Evolutionary conservation across 2,113 vertebrate genomes (phyloP), one percentile per base, ranked within the genome.

Genomic region (Corydoras maculifer): DNA sequence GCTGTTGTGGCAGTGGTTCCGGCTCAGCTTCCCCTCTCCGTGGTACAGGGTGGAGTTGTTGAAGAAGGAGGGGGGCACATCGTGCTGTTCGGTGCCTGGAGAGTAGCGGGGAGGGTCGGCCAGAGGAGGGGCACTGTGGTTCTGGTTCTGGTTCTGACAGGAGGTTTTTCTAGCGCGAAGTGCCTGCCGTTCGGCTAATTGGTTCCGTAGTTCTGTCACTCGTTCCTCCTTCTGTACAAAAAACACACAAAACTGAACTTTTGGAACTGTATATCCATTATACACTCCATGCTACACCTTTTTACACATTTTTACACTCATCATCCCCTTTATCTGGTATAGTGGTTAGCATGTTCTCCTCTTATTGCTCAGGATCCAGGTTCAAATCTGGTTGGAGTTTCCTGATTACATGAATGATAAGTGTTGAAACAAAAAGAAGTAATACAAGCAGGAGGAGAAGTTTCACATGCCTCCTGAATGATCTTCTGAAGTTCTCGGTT

Each of bases 401-500:
- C 18, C 18, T 25, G 18, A 25, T 25, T 1, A 25, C 18, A 25
- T 25, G 18, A 25, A 25, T 25, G 18, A 25, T 25, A 25, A 25
- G 18, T 25, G 18, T 25, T 25, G 18, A 25, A 25, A 25, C 18
- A 25, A 25, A 25, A 25, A 25, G 18, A 25, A 25, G 18, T 25
- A 25, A 25, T 25, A 25, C 10, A 53, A 54, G n/a, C 49, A 2
- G 43, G 29, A 61, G n/a, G 60, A 55, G 18, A 43, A 55, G 32
- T 29, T 35, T 31, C 4, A 57, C 73, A 15, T 73, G 74, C 96
- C 92, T 98, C 96, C 0, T 93, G 93, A 3, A 98, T 95, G 87
- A 98, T 97, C 81, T 93, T 93, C 76, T 97, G 95, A 77, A 98
- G 88, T 68, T 98, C 94, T 0, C 92, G 80, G 84, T 98, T 98